Evolutionary conservation across 1,140 invertebrate genomes (phyloP).

Genomic region (Paraescarpia echinospica): DNA sequence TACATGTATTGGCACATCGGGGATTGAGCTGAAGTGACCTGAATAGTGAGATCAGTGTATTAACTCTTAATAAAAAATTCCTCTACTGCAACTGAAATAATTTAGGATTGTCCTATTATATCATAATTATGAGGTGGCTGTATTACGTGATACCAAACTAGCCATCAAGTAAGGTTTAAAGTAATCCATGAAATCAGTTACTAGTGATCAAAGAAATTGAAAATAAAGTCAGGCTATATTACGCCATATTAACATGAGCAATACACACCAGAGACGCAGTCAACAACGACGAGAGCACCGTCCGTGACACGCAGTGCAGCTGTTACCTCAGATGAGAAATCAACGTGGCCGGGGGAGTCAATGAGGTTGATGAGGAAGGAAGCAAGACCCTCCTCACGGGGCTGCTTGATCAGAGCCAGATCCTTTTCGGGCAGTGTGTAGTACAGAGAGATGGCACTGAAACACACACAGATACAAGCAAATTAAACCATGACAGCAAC

Average conservation of each 20-base stretch:
- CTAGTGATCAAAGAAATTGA: not conserved
- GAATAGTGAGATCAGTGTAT: no score
- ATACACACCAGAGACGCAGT: constrained; percentile 91
- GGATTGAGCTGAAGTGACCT: not conserved
- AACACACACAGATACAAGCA: constrained; percentile 15
- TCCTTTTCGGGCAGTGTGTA: constrained; percentile 94
- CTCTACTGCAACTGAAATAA: no score
- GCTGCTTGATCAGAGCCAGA: constrained; percentile 85
- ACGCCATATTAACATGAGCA: not conserved
- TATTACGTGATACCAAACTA: no score
- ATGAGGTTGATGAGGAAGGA: constrained; percentile 99
- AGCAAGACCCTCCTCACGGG: constrained; percentile 70
- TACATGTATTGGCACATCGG: not conserved
- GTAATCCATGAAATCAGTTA: not conserved
- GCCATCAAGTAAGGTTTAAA: not conserved
- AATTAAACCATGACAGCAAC: not conserved
- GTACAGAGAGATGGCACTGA: constrained; percentile 96
- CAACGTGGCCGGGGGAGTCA: constrained; percentile 98
- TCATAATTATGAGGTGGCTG: no score
- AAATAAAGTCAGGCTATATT: not conserved
- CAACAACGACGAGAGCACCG: constrained; percentile 98
- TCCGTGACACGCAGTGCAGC: constrained; percentile 98
- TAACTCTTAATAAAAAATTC: no score
- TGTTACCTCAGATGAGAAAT: constrained; percentile 99
- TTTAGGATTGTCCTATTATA: no score